A percentile compares a stretch with the other conserved stretches of the same genome.
Evolutionary conservation across 2,113 vertebrate species (phyloP).

Genomic region (Ciconia maguari): DNA sequence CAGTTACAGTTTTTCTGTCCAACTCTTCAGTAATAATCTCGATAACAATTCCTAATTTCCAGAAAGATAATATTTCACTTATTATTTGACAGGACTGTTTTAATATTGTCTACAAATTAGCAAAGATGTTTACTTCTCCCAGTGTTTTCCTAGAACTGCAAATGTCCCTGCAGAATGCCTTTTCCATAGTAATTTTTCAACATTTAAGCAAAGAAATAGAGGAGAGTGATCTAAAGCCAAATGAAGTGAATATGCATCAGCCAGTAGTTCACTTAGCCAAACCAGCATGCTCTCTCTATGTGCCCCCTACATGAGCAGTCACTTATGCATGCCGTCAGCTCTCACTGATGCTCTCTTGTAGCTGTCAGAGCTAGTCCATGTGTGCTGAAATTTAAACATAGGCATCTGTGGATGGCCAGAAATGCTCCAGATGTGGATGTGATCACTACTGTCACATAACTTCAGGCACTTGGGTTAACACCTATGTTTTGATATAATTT

Average conservation of each 20-base stretch:
- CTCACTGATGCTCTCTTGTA: not conserved
- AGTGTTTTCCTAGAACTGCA: not conserved
- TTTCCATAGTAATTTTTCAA: not conserved
- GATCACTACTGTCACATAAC: not conserved
- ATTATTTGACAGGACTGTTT: not conserved
- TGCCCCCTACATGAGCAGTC: not conserved
- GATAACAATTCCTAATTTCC: not conserved
- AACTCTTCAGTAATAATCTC: not conserved
- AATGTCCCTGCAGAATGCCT: not conserved
- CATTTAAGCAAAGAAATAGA: not conserved
- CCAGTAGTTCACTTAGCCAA: not conserved
- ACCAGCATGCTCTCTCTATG: rapidly evolving
- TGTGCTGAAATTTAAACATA: not conserved
- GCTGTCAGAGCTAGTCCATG: not conserved
- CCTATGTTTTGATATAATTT: not conserved
- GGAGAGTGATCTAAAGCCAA: not conserved
- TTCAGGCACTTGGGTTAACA: not conserved
- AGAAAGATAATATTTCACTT: not conserved
- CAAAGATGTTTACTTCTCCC: not conserved
- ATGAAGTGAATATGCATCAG: not conserved
- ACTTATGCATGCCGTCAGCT: not conserved
- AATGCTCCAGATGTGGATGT: not conserved
- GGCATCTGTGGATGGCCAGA: not conserved
- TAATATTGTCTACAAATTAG: not conserved
- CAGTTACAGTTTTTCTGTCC: not conserved